These are phyloP conservation scores for Calliopsis andreniformis DNA, from an alignment of 1,140 invertebrate genomes.

Conservation along the genomic window DNA sequence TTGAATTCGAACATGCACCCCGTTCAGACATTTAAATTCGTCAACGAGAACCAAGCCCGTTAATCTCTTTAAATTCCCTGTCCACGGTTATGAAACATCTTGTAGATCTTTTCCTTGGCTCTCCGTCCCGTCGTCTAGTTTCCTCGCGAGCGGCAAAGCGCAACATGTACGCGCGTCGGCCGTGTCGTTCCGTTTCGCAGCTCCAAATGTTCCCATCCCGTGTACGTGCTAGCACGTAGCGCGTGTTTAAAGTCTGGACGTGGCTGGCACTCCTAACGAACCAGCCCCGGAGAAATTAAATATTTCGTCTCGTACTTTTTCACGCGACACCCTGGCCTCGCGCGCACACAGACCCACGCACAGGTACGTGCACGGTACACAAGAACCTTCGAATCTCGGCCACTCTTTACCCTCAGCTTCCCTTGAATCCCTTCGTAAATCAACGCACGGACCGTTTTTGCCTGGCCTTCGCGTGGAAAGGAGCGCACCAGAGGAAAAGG, in stretches of 20 bases:
- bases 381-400: not conserved
- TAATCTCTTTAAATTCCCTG: too few relatives aligned
- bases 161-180: slow-evolving; percentile 36
- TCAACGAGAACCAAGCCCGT: too few relatives aligned
- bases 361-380: not conserved
- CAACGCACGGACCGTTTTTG: not conserved
- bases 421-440: not conserved
- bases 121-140: slow-evolving; percentile 12
- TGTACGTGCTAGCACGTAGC: slow-evolving; percentile 65
- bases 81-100: not conserved
- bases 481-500: too few relatives aligned
- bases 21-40: too few relatives aligned
- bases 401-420: not conserved
- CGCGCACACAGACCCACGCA: not conserved
- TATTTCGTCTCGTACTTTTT: slow-evolving; percentile 56
- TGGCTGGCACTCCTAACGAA: slow-evolving; percentile 61
- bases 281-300: slow-evolving; percentile 50
- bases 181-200: slow-evolving; percentile 35
- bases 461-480: not conserved
- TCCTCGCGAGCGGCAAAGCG: slow-evolving; percentile 30
- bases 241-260: slow-evolving; percentile 67
- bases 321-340: slow-evolving; percentile 44
- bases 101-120: not conserved
- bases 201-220: slow-evolving; percentile 49
- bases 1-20: too few relatives aligned